Base-by-base conservation (phyloP, 2,113 vertebrate species). In the Morone chrysops region DNA sequence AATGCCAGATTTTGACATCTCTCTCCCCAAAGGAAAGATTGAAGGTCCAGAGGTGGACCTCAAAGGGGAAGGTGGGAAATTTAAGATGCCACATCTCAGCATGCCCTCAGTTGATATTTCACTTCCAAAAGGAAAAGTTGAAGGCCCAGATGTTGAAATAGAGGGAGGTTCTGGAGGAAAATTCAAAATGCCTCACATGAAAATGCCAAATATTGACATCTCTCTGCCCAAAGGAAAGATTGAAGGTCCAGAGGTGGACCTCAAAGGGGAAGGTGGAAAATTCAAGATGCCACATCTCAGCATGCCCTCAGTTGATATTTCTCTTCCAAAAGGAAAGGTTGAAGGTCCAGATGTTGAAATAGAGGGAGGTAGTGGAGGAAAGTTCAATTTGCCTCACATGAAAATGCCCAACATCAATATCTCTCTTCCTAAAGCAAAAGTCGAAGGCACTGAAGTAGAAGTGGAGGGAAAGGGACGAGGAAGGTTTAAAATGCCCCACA, bases 381-480 rank as follows among this genome's bases (percentile, higher is more conserved):
- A 88, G 9, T 31, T 82, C 1, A 87, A 84, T 40, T 81, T 78
- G n/a, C 92, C 95, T 7, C 83, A 87, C 63, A 82, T 96, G 5
- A 95, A 94, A 86, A 93, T 94, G 85, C 95, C 95, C 0, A 65
- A 31, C 9, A 40, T 95, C 53, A 91, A 93, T 25, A 83, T 96
- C 1, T 68, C 83, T 11, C 41, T 94, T 17, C 83, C 91, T 0
- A 69, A 81, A 73, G n/a, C 13, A 66, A 87, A 77, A 66, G 79
- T 8, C 18, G 87, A 90, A 6, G 92, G 91, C 36, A 48, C 62
- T 36, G 41, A 62, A 0, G 16, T 80, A 2, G 65, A 80, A 60
- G 61, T 11, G 4, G 20, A 38, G 90, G 6, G 18, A 82, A 25
- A 25, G 25, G 25, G 25, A 25, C 25, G 85, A 8, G 85, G 83